Evolutionary conservation across 2,113 vertebrate species (phyloP).

Genomic region (human (Homo sapiens)): DNA sequence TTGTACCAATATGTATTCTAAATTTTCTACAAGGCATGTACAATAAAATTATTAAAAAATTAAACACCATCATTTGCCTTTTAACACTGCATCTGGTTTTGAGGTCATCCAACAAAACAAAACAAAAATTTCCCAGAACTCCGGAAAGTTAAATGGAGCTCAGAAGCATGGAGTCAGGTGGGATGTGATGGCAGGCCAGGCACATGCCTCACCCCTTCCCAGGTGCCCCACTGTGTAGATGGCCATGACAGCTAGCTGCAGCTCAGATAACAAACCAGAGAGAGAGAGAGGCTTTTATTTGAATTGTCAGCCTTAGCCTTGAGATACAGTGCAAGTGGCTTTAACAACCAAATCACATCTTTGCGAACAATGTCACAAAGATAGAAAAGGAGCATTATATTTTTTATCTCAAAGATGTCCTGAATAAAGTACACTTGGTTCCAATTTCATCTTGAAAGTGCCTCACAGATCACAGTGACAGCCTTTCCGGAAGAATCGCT

Average conservation of each 20-base stretch:
- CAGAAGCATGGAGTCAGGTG: background rate
- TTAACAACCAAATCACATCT: slow-evolving; percentile 77
- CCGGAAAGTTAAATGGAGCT: background rate
- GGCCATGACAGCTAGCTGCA: background rate
- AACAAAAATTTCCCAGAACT: background rate
- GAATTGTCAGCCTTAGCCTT: slow-evolving; percentile 74
- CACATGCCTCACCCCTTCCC: rapidly evolving
- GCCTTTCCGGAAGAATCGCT: slow-evolving; percentile 51
- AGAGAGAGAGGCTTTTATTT: slow-evolving; percentile 68
- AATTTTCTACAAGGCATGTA: background rate
- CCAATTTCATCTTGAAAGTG: slow-evolving; percentile 74
- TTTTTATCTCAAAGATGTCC: slow-evolving; percentile 76
- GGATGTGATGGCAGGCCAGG: background rate
- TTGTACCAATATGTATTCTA: background rate
- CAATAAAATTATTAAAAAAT: slow-evolving; percentile 34
- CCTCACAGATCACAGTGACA: slow-evolving; percentile 73
- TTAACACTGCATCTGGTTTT: slow-evolving; percentile 18
- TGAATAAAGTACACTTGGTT: slow-evolving; percentile 78
- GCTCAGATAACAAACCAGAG: slow-evolving; percentile 62
- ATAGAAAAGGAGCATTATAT: slow-evolving; percentile 73
- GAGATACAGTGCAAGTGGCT: slow-evolving; percentile 69
- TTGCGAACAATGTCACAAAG: slow-evolving; percentile 75
- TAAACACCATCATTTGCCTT: slow-evolving; percentile 17
- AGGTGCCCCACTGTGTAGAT: background rate
- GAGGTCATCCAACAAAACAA: slow-evolving; percentile 1